These are phyloP conservation scores for Acanthiza pusilla DNA, from an alignment of 2,797 vertebrate species.

Conservation along the genomic window DNA sequence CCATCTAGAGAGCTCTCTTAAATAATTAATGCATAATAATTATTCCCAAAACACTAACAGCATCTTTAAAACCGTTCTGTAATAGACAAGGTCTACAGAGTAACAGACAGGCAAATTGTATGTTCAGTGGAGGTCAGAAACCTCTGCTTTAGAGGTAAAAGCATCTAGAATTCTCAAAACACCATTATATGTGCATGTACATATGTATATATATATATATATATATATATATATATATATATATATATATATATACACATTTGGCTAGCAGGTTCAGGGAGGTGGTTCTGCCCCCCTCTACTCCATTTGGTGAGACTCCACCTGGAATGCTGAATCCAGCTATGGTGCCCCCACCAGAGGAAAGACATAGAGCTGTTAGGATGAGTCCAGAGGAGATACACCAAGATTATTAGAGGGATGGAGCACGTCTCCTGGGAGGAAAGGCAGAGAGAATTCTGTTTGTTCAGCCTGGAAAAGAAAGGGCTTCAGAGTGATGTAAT, in stretches of 20 bases:
- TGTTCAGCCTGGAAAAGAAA: not conserved
- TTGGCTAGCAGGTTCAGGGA: not conserved
- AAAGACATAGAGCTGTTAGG: not conserved
- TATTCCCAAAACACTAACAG: not conserved
- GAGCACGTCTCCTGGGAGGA: not conserved
- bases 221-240: rapidly evolving
- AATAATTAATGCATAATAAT: not conserved
- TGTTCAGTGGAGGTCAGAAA: not conserved
- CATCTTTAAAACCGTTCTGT: not conserved
- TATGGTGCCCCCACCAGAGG: not conserved
- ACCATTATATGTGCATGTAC: too few species aligned
- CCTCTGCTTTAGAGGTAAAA: not conserved
- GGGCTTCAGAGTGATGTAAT: not conserved
- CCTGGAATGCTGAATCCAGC: rapidly evolving
- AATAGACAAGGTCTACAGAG: not conserved
- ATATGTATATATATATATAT: rapidly evolving
- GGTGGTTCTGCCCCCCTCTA: not conserved
- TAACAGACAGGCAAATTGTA: not conserved
- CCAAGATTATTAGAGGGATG: not conserved
- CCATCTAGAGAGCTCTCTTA: not conserved
- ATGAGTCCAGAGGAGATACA: not conserved
- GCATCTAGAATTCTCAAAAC: not conserved
- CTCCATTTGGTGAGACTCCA: not conserved
- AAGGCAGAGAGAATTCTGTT: not conserved
- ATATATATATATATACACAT: rapidly evolving